phyloP scores from a whole-genome alignment of 2,888 invertebrate genomes.

The Lithophane semibrunnea region DNA sequence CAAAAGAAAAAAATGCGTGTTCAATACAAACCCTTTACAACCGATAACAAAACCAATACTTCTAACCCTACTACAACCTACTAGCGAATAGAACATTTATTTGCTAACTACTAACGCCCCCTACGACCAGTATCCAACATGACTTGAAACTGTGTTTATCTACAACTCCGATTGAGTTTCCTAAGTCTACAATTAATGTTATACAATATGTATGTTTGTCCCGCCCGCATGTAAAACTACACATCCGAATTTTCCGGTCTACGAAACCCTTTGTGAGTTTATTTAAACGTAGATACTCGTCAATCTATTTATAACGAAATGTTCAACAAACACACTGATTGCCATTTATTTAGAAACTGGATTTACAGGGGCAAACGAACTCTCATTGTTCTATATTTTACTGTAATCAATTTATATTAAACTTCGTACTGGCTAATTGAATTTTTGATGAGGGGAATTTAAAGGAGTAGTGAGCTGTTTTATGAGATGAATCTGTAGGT shows the following conservation, averaged over 20 bases:
- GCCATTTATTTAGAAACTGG: slow-evolving; percentile 70
- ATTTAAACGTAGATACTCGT: slow-evolving; percentile 71
- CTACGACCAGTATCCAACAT: slow-evolving; percentile 44
- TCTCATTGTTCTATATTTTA: slow-evolving; percentile 77
- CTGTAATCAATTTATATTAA: slow-evolving; percentile 77
- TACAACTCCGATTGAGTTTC: slow-evolving; percentile 61
- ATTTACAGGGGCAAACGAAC: slow-evolving; percentile 76
- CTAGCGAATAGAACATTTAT: slow-evolving; percentile 28
- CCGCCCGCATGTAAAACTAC: slow-evolving; percentile 86
- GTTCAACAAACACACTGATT: slow-evolving; percentile 67
- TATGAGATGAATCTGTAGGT: slow-evolving; percentile 26
- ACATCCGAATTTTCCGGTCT: slow-evolving; percentile 88
- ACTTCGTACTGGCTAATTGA: slow-evolving; percentile 70
- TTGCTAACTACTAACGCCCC: slow-evolving; percentile 22
- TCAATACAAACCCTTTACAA: neutral
- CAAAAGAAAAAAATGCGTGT: neutral
- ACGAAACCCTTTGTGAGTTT: slow-evolving; percentile 84
- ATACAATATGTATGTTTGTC: slow-evolving; percentile 74
- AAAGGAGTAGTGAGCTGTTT: slow-evolving; percentile 52
- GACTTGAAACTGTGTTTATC: slow-evolving; percentile 54
- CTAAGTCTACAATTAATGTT: slow-evolving; percentile 69
- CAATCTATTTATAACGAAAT: slow-evolving; percentile 68
- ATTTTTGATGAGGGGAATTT: slow-evolving; percentile 68
- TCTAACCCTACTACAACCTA: slow-evolving; percentile 4
- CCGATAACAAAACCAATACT: slow-evolving; percentile 22